Evolutionary conservation across 2,113 vertebrate genomes (phyloP), one percentile per base, ranked within the genome.

Genomic region (Rhinichthys klamathensis): DNA sequence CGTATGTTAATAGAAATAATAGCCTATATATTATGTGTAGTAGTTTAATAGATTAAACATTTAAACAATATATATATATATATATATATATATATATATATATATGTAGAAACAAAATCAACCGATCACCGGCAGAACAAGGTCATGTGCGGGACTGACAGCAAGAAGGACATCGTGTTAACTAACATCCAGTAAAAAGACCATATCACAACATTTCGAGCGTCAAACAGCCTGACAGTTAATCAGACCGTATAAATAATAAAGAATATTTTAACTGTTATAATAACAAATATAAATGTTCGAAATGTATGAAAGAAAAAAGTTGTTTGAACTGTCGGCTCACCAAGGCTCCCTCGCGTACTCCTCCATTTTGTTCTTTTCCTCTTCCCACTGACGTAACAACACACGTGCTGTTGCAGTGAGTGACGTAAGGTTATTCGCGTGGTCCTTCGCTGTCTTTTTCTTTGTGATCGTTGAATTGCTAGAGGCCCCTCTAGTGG

Each of bases 281-380:
- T 70, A 54, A 0, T 0, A 13, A 16, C 18, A 32, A 81, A 32
- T 32, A 56, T n/a, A 51, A 51, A 23, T 38, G 27, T 1, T 32
- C 10, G 10, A 70, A 56, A 72, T 61, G 6, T 25, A 11, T 44
- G 49, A 65, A 83, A 67, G 1, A 67, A 38, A 3, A 41, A 80
- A 41, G 54, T 58, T 38, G 30, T 67, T 38, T n/a, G 2, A 77
- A 6, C 15, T 25, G 15, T 61, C 41, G 9, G 78, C 96, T 96
- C 87, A 99, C 97, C 97, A 99, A 0, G 97, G 97, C 51, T 99
- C 97, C 2, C 97, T 95, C 12, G 97, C 97, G 83, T 98, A 97
- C 49, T 98, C 97, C 96, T 98, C 97, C 97, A 99, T 99, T 95
- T 97, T 97, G 92, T 93, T 93, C 92, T 90, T 85, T 86, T 4